Base-by-base conservation (phyloP, 2,797 vertebrate species). In the Huso huso region DNA sequence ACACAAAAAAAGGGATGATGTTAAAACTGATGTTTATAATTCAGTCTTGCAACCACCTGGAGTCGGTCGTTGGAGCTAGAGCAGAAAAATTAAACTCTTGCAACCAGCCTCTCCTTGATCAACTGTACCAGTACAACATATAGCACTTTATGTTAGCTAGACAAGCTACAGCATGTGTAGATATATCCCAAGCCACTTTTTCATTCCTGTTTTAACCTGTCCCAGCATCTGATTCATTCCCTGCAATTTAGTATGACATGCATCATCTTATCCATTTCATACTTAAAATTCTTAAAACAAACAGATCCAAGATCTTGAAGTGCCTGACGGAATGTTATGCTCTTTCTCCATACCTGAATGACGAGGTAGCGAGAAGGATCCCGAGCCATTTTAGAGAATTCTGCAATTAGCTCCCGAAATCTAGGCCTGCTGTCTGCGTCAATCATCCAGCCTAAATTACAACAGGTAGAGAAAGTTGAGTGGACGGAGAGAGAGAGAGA, bases 381-480 rank as follows among this genome's bases (percentile, higher is more conserved):
- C 60, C 93, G 85, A 65, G 95, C 95, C 95, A 98, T 96, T 75
- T 91, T 93, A 1, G 92, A 91, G 79, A 99, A 96, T 76, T 97
- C 95, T 0, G 78, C 74, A 1, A 93, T 90, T 68, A 98, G 77
- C 68, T 98, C 95, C 0, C 91, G 88, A 62, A 98, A 98, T 66
- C 82, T 86, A 2, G 95, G 95, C 10, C 96, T 91, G 71, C 93
- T 95, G 50, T 93, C 93, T 1, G 94, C 91, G 67, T 98, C 93
- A 0, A 98, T 98, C 95, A 98, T 98, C 95, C 96, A 98, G 78
- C 96, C 96, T 98, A 78, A 12, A 65, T 60, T 9, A 48, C 66
- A 0, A 55, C n/a, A 55, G 53, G 6, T 55, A 55, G 53, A 55
- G 9, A 55, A 37, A 37, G 37, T 37, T 37, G 37, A 37, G 37